Percentiles rank a stretch among this genome's conserved stretches.
Evolutionary conservation across 1,140 invertebrate species (phyloP).

Genomic region (Drosophila sucinea): DNA sequence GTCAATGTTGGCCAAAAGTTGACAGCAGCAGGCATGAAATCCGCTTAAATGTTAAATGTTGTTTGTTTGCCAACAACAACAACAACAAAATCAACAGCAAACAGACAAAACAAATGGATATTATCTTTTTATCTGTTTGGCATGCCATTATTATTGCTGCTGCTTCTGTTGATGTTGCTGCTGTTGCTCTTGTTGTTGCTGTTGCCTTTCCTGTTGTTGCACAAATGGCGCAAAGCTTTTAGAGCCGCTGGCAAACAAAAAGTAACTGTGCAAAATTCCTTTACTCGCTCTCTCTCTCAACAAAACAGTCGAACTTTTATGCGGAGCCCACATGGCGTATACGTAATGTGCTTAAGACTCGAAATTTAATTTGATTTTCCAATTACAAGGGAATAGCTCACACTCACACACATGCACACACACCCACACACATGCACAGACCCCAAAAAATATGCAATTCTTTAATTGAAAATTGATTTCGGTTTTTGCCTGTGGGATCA

Average conservation of each 20-base stretch:
- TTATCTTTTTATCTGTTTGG: slow-evolving; percentile 73
- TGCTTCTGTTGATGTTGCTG: background rate
- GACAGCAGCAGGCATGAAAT: slow-evolving; percentile 65
- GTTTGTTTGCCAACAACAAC: slow-evolving; percentile 41
- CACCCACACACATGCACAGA: slow-evolving; percentile 10
- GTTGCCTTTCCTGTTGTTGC: slow-evolving; percentile 50
- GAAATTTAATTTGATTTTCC: slow-evolving; percentile 67
- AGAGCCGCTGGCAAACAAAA: slow-evolving; percentile 48
- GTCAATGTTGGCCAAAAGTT: slow-evolving; percentile 63
- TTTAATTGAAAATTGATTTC: slow-evolving; percentile 68
- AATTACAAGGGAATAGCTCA: slow-evolving; percentile 39
- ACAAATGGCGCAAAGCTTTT: slow-evolving; percentile 72
- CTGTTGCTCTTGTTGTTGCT: slow-evolving; percentile 18
- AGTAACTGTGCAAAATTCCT: slow-evolving; percentile 43
- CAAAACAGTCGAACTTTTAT: slow-evolving; percentile 42
- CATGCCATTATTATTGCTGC: slow-evolving; percentile 55
- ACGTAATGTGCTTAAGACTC: slow-evolving; percentile 62
- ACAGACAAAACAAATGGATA: slow-evolving; percentile 66
- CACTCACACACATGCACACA: slow-evolving; percentile 12
- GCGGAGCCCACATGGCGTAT: slow-evolving; percentile 47
- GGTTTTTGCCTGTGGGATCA: slow-evolving; percentile 31
- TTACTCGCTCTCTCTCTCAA: slow-evolving; percentile 25
- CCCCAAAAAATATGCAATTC: slow-evolving; percentile 65
- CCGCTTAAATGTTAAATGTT: slow-evolving; percentile 75
- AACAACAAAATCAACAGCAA: slow-evolving; percentile 35